Evolutionary conservation across 2,888 invertebrate species (phyloP).

Genomic region (Agapostemon virescens): DNA sequence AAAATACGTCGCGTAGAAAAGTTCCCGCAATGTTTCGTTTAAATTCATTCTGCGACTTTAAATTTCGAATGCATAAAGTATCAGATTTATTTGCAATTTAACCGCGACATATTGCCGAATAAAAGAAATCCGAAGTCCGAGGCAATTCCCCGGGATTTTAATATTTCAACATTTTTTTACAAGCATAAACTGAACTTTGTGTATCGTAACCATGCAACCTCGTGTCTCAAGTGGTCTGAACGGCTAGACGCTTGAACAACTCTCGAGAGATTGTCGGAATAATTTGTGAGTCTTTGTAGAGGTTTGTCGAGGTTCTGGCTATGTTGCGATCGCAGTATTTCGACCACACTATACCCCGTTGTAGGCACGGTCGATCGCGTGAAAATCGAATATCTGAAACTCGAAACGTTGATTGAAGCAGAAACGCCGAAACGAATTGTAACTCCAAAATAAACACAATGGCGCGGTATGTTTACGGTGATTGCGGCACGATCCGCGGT

Average conservation of each 20-base stretch:
- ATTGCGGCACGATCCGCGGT: constrained; percentile 42
- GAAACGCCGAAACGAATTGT: constrained; percentile 49
- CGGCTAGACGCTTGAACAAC: constrained; percentile 8
- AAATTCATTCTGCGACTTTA: not conserved
- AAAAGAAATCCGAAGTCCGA: not conserved
- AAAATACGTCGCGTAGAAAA: not conserved
- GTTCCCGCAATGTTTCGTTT: not conserved
- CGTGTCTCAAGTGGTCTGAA: not conserved
- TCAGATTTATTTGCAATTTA: not conserved
- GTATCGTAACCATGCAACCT: not conserved
- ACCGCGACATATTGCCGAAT: not conserved
- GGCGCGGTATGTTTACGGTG: constrained; percentile 38
- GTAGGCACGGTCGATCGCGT: constrained; percentile 32
- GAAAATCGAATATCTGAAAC: constrained; percentile 46
- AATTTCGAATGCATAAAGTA: not conserved
- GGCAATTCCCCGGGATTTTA: not conserved
- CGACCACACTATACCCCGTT: not conserved
- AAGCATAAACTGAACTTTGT: not conserved
- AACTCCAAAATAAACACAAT: constrained; percentile 50
- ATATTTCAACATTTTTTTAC: not conserved
- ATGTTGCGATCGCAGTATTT: not conserved
- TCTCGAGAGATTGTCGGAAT: constrained; percentile 4
- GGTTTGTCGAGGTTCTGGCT: not conserved
- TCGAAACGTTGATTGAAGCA: constrained; percentile 53
- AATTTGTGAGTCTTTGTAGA: not conserved